Evolutionary conservation across 1,140 invertebrate genomes (phyloP), one percentile per base, ranked within the genome.

Genomic region (Pteromalus puparum): DNA sequence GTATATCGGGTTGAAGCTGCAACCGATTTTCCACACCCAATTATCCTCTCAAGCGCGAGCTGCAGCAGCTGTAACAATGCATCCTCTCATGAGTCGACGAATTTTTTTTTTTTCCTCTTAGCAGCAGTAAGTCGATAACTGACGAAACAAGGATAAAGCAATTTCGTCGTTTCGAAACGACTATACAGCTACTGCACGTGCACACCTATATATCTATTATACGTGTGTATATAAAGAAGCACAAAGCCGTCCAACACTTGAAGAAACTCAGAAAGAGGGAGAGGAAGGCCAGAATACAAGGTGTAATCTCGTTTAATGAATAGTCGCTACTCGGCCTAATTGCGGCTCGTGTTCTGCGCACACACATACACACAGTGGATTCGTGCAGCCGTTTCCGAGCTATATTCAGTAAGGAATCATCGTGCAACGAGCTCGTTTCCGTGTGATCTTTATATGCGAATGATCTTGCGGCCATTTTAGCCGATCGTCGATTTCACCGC

Each of bases 291-390:
- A 15, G 72, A 18, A 84, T 86, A 86, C 86, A 88, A 89, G 88
- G 87, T 89, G 88, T 88, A 89, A 89, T 89, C 87, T 76, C 86
- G 87, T 87, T 88, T 89, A 89, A 89, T 89, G 88, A 88, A 88
- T 89, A 88, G 87, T 89, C 87, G 86, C 88, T 86, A 28, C 26
- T 85, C 38, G 74, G 38, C 74, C 74, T 89, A 89, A 89, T 88
- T 89, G 87, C 85, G 86, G 87, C 24, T 48, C 42, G 74, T 28
- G 28, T 24, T n/a, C n/a, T n/a, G 18, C 38, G 6, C 21, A 61
- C 21, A 61, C 21, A 21, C 4, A 28, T 53, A 53, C 12, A 18
- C 38, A 28, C 42, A n/a, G 74, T 34, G 13, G 53, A 61, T n/a
- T 61, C 53, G 53, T 61, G 53, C 53, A 61, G 53, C 53, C 53